phyloP scores from a whole-genome alignment of 2,113 vertebrate species.

The Cheirogaleus medius region DNA sequence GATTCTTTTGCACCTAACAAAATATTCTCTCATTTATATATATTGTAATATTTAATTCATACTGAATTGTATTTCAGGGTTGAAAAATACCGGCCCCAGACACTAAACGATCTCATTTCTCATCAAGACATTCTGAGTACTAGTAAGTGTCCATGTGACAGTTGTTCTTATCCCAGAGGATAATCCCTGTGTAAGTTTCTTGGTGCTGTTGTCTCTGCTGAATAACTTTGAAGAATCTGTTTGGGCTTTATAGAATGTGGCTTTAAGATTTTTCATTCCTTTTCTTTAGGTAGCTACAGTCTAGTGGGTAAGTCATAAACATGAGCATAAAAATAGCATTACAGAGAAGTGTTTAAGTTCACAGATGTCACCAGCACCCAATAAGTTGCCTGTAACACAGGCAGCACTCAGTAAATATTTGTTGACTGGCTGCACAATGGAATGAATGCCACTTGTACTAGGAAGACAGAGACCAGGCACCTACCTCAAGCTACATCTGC shows the following conservation, averaged over 20 bases:
- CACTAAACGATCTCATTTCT: constrained; percentile 94
- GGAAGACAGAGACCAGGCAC: neutral
- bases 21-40: neutral
- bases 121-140: constrained; percentile 95
- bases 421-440: neutral
- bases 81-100: constrained; percentile 96
- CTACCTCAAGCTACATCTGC: neutral
- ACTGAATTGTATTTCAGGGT: constrained; percentile 87
- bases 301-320: neutral
- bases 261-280: neutral
- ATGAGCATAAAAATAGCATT: neutral
- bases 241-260: neutral
- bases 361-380: neutral
- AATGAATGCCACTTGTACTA: neutral
- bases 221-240: neutral
- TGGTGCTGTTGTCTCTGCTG: neutral
- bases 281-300: neutral
- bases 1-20: neutral
- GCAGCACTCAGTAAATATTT: neutral
- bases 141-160: constrained; percentile 84
- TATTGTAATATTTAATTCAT: neutral
- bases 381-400: neutral
- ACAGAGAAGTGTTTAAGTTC: neutral
- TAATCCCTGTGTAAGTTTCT: neutral
- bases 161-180: neutral